Conservation (phyloP, 2,113 vertebrate genomes). For the Circaetus cinerascens region DNA sequence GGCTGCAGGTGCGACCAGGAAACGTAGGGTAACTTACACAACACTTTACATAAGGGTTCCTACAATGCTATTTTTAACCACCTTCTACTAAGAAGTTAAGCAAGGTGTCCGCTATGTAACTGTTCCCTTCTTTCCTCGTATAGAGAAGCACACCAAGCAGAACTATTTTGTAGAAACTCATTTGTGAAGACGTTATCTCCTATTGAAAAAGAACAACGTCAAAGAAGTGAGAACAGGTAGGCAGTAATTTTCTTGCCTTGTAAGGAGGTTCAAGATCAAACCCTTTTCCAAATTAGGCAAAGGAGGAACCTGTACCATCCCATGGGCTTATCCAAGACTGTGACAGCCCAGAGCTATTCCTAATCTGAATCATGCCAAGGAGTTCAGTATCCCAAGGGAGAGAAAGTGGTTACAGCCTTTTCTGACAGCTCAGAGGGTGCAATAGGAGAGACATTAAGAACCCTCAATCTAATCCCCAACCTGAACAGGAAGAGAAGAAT, state of each 20-base stretch:
- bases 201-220: background rate
- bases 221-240: background rate
- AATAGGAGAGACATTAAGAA: background rate
- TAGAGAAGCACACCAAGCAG: background rate
- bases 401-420: background rate
- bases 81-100: background rate
- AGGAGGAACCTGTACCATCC: background rate
- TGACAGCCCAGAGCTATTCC: background rate
- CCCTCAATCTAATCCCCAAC: background rate
- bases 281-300: background rate
- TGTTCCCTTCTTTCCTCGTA: background rate
- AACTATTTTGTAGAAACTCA: background rate
- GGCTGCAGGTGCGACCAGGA: background rate
- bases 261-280: background rate
- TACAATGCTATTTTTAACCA: background rate
- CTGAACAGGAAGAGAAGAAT: background rate
- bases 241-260: background rate
- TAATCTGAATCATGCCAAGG: background rate
- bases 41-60: background rate
- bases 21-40: background rate
- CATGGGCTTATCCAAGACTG: background rate
- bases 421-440: background rate
- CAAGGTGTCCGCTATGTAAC: fast-evolving
- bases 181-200: background rate
- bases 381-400: background rate